Conservation (phyloP, 2,888 invertebrate genomes). For the Lepidonotus clava region DNA sequence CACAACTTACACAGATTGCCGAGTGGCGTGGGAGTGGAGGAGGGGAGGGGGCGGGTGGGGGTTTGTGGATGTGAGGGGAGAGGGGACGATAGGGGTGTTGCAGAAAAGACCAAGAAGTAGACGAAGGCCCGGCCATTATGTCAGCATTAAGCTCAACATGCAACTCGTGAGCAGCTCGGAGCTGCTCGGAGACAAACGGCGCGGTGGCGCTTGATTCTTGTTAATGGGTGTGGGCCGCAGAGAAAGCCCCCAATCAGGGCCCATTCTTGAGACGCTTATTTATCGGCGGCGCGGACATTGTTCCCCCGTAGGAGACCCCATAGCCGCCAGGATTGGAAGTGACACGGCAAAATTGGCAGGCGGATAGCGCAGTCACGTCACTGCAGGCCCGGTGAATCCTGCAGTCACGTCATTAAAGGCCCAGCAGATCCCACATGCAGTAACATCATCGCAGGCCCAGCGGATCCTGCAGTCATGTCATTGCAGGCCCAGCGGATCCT, state of each 20-base stretch:
- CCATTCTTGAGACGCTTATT: slow-evolving; percentile 48
- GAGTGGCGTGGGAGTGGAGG: neutral
- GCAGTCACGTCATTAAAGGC: too few species aligned
- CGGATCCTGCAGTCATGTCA: too few species aligned
- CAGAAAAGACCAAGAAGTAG: too few species aligned
- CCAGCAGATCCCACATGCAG: too few species aligned
- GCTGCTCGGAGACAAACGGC: neutral
- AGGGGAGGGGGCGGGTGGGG: neutral
- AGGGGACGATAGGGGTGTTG: too few species aligned
- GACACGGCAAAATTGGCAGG: slow-evolving; percentile 8
- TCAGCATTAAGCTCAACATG: neutral
- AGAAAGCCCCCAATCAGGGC: slow-evolving; percentile 32
- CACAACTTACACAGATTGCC: neutral
- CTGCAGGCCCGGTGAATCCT: too few species aligned
- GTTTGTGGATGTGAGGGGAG: too few species aligned
- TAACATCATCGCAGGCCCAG: too few species aligned
- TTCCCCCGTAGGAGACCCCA: neutral
- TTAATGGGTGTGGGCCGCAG: slow-evolving; percentile 16
- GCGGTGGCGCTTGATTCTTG: neutral
- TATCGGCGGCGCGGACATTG: neutral
- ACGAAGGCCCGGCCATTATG: neutral
- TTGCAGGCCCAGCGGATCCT: too few species aligned
- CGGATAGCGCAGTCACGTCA: neutral
- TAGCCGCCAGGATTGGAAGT: slow-evolving; percentile 9
- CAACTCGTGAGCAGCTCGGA: too few species aligned